A percentile compares a stretch with the other conserved stretches of the same genome.
phyloP scores from a whole-genome alignment of 2,113 vertebrate species.

The Muntiacus muntjak region DNA sequence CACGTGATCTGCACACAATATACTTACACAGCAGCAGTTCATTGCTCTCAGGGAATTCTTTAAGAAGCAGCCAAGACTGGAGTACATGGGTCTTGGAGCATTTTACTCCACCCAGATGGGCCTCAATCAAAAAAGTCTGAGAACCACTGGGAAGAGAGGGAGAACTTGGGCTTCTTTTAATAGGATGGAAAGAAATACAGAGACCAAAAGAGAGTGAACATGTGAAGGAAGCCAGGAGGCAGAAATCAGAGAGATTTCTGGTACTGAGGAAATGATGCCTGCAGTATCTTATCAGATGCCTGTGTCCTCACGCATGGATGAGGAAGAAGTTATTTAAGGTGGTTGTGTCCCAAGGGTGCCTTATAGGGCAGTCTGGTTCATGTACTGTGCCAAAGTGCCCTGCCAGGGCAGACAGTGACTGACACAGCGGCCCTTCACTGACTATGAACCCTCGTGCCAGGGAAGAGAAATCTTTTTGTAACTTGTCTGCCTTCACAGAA shows the following conservation, averaged over 20 bases:
- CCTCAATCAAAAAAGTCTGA: background rate
- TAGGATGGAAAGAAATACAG: background rate
- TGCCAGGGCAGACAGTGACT: background rate
- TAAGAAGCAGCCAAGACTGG: background rate
- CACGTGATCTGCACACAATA: background rate
- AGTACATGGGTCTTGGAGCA: background rate
- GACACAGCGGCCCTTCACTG: background rate
- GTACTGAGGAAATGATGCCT: slow-evolving; percentile 6
- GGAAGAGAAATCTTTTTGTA: background rate
- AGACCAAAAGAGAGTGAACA: background rate
- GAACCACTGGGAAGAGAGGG: background rate
- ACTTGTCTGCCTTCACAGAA: background rate
- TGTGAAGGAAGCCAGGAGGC: background rate
- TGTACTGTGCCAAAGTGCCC: background rate
- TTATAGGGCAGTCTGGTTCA: background rate
- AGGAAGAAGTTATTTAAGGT: background rate
- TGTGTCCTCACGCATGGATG: background rate
- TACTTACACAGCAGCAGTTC: background rate
- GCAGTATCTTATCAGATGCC: background rate
- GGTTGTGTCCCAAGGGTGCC: background rate
- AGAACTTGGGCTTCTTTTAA: background rate
- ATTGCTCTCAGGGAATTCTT: background rate
- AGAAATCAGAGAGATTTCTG: background rate
- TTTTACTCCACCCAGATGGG: background rate
- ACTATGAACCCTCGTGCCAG: background rate